Percentiles rank a stretch among this genome's conserved stretches.
Conservation (phyloP, 2,888 invertebrate species). For the Proisotoma minuta region DNA sequence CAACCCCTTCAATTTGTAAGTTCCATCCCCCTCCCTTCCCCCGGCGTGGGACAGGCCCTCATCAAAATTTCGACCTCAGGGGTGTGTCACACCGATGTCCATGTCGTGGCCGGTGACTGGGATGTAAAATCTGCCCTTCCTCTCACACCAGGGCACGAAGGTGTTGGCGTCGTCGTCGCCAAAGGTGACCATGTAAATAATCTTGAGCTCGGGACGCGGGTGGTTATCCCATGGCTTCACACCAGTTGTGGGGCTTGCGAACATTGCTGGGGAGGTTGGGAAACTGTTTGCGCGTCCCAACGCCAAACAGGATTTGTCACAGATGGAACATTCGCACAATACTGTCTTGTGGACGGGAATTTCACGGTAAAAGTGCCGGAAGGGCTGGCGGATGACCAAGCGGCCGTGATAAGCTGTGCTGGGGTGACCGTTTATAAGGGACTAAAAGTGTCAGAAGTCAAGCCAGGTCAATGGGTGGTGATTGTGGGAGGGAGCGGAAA, state of each 20-base stretch:
- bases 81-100: constrained; percentile 15
- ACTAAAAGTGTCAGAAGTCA: constrained; percentile 7
- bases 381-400: neutral
- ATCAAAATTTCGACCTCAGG: constrained; percentile 1
- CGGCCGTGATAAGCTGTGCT: constrained; percentile 13
- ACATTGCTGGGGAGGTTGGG: constrained; percentile 14
- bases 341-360: neutral
- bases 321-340: constrained; percentile 10
- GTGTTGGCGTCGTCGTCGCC: constrained; percentile 6
- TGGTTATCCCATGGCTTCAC: constrained; percentile 7
- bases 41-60: neutral
- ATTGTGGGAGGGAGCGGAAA: constrained; percentile 15
- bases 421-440: constrained; percentile 13
- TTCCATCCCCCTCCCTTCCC: neutral
- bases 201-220: constrained; percentile 2
- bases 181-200: constrained; percentile 1
- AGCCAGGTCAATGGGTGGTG: constrained; percentile 14
- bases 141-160: constrained; percentile 12
- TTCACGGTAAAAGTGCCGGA: constrained; percentile 7
- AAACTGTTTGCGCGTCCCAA: constrained; percentile 5
- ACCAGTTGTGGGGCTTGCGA: constrained; percentile 10
- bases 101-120: constrained; percentile 10
- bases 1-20: neutral
- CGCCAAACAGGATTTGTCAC: neutral
- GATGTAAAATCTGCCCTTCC: constrained; percentile 1